Evolutionary conservation across 2,113 vertebrate genomes (phyloP).

Genomic region (Erpornis zantholeuca): DNA sequence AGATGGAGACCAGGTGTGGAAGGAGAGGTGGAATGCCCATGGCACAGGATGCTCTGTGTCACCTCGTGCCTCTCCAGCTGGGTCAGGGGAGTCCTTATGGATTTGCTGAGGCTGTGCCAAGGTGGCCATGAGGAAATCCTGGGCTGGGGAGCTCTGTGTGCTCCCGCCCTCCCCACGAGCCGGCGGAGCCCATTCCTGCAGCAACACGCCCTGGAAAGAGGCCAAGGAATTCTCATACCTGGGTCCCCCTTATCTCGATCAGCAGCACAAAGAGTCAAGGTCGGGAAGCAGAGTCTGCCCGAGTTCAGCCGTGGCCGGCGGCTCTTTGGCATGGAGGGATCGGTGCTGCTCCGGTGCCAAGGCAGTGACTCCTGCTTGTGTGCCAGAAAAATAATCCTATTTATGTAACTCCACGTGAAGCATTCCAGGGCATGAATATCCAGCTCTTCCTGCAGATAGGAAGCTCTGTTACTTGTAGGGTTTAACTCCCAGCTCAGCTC

Average conservation of each 20-base stretch:
- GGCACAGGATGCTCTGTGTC: neutral
- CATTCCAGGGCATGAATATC: neutral
- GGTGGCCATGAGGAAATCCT: neutral
- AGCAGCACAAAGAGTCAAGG: constrained; percentile 29
- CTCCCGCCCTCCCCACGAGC: neutral
- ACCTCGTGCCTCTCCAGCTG: neutral
- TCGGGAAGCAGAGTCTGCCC: constrained; percentile 8
- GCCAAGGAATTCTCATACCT: constrained; percentile 61
- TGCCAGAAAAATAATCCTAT: constrained; percentile 53
- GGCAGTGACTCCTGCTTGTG: neutral
- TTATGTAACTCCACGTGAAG: constrained; percentile 33
- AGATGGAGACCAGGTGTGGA: rapidly evolving
- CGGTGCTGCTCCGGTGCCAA: neutral
- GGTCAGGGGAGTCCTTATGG: neutral
- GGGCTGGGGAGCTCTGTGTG: neutral
- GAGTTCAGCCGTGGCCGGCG: constrained; percentile 33
- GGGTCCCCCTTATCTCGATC: neutral
- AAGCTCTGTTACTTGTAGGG: neutral
- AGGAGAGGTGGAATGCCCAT: neutral
- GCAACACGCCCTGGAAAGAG: constrained; percentile 28
- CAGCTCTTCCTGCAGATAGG: neutral
- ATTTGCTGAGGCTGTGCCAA: neutral
- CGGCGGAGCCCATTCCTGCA: neutral
- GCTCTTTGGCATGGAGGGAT: neutral
- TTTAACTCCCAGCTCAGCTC: neutral